Evolutionary conservation across 2,797 vertebrate species (phyloP).

Genomic region (Momotus momota): DNA sequence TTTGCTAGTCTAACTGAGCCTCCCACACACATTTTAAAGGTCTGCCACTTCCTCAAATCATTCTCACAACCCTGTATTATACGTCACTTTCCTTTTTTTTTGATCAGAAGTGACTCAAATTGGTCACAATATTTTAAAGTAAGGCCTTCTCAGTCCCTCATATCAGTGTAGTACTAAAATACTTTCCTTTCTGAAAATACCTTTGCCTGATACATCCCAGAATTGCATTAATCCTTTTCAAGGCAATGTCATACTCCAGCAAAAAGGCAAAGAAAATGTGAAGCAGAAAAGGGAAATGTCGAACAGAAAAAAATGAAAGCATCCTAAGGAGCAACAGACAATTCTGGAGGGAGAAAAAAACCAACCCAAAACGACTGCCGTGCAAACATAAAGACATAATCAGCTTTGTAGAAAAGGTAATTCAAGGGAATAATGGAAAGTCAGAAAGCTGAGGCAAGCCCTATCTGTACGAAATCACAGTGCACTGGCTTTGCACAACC

Average conservation of each 20-base stretch:
- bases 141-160: background rate
- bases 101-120: constrained; percentile 23
- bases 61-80: background rate
- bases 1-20: background rate
- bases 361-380: background rate
- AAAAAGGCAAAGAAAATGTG: constrained; percentile 17
- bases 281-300: background rate
- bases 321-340: background rate
- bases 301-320: constrained; percentile 11
- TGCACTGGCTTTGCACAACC: rapidly evolving
- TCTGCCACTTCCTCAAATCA: constrained; percentile 6
- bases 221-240: constrained; percentile 45
- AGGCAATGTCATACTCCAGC: constrained; percentile 4
- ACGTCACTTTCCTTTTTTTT: background rate
- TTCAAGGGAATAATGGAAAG: constrained; percentile 39
- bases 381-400: constrained; percentile 16
- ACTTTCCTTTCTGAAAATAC: constrained; percentile 37
- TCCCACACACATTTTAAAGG: background rate
- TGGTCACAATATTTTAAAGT: background rate
- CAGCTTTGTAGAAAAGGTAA: constrained; percentile 47
- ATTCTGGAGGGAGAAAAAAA: background rate
- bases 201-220: background rate
- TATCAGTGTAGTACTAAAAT: background rate
- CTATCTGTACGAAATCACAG: constrained; percentile 9
- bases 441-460: constrained; percentile 16